Evolutionary conservation across 92 coral and sea anemone genomes (phyloP), one percentile per base, ranked within the genome.

Genomic region (Hydrozoanthus gracilis): DNA sequence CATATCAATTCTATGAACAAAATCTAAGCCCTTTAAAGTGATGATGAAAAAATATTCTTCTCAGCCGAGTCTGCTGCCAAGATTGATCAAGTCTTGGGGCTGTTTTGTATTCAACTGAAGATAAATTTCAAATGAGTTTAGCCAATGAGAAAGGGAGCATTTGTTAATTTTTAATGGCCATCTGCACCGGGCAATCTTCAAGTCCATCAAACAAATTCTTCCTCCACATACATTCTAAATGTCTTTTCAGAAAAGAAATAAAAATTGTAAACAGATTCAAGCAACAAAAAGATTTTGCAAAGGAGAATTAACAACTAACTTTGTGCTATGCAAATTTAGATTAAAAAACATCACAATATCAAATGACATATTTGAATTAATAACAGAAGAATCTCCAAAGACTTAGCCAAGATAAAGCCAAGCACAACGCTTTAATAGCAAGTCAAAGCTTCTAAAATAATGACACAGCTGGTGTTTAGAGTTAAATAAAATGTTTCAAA

Each of bases 41-140:
- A 16, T 76, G 67, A 52, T 47, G 35, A 76, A 76, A 54, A 27
- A 68, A 45, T 67, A 67, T 20, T 72, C 27, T 72, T 12, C 55
- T 47, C 47, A 39, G 13, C 8, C 77, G 47, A 72, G 66, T 54
- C 67, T 18, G 49, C 13, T 76, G 82, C 44, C 67, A 76, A 44
- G 55, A 60, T 18, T 65, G 56, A 64, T 66, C 72, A 66, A 51
- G 47, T 16, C 65, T 60, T 15, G 75, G 70, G 39, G 76, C 88
- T 90, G 71, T 60, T 86, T 87, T 88, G 87, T 93, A 92, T 88
- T 88, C 77, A 92, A 90, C 93, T 86, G 91, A 92, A 87, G 88
- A 87, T 88, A 88, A 88, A 94, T 94, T 94, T 90, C 83, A 90
- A 92, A 67, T 70, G 84, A 27, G 84, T 15, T 58, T 80, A 92